Base-by-base conservation (phyloP, 2,113 vertebrate species). In the Sakesphorus luctuosus region DNA sequence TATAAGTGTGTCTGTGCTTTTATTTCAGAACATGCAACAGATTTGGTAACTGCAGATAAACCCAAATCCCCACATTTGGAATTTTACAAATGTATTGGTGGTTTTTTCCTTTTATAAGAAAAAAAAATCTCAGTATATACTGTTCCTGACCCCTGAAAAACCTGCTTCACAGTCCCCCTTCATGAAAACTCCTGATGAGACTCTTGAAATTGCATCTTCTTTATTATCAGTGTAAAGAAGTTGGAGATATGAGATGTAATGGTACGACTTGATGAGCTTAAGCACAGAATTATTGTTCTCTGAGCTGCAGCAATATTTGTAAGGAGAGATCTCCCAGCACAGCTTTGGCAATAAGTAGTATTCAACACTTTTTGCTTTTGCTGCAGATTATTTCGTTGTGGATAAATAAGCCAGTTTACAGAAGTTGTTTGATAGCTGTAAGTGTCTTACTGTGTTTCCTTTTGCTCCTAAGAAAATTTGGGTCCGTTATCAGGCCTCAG, bases 221-320 rank as follows among this genome's bases (percentile, higher is more conserved):
- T 53, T 86, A n/a, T 24, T 89, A 81, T 18, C 21, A 11, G 4
- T 65, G 47, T 75, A 29, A 83, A 81, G 58, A 91, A 69, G 23
- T 18, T 80, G 11, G n/a, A 17, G 92, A 24, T 6, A 9, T 52
- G 47, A 75, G 75, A 53, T 47, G 15, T 33, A 19, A 9, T 33
- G 16, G 49, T 47, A n/a, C 29, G 61, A 53, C 53, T 67, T 90
- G 72, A 38, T 56, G 93, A 56, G 25, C 78, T 58, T 81, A 18
- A 84, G 35, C 52, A 50, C 46, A 28, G 73, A 87, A 66, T 87
- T 62, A 69, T 3, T 94, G 85, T 55, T 93, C 62, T 89, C 65
- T 87, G 66, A 96, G 91, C 77, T 95, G 52, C n/a, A 80, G n/a
- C 66, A 96, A 71, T 49, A 44, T 84, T 38, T 20, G 72, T 46